Evolutionary conservation across 2,888 invertebrate genomes (phyloP), one percentile per base, ranked within the genome.

Genomic region (Cantharis nigra): DNA sequence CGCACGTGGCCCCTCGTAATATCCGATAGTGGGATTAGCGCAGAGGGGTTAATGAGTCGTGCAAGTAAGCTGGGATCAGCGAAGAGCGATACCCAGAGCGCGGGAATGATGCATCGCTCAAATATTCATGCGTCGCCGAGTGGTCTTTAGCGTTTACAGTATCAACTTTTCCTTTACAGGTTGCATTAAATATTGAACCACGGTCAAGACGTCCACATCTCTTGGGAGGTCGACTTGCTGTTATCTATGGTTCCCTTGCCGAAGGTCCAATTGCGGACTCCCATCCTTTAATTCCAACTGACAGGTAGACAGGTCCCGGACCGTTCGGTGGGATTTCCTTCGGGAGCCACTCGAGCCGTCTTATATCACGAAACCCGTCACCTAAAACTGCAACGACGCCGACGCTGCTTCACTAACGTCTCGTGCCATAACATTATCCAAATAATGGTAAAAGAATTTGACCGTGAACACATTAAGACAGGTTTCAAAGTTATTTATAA

Each of bases 211-310:
- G 81, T 80, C 76, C 79, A 81, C 82, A 80, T 84, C 86, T 84
- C 87, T 78, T 78, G 86, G 85, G 85, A 84, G 80, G 81, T 80
- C 84, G 85, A 83, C 84, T 85, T 83, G 83, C 77, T 83, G 87
- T 87, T 87, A 87, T 87, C 87, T 87, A 86, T 86, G 85, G 86
- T 85, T 85, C 85, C 84, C 84, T 82, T 83, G 83, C 83, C 83
- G 85, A 80, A 83, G 83, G 83, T 84, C 84, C 86, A 85, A 84
- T 85, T 86, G 85, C 85, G 84, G 84, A 81, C 86, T 83, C 85
- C 89, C 90, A 90, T 90, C 89, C 90, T 90, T 90, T 90, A 90
- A 90, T 90, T 90, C 90, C 87, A 87, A 86, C 88, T 90, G 90
- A 90, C 90, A 90, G 90, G 90, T 90, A 89, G 85, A 86, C 86